Evolutionary conservation across 2,888 invertebrate species (phyloP).

Genomic region (Tortricodes alternella): DNA sequence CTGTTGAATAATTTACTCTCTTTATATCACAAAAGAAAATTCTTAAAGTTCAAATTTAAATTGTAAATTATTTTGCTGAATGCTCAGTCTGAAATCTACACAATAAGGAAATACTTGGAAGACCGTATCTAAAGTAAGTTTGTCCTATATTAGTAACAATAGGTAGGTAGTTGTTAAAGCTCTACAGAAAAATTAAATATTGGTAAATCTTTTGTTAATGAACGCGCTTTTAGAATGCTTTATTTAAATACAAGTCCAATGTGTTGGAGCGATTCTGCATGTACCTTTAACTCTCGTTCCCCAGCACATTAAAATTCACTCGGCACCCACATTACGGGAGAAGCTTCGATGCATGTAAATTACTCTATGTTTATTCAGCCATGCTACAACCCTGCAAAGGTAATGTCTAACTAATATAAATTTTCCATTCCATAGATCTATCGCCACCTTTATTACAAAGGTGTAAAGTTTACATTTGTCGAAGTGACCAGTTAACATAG

Average conservation of each 20-base stretch:
- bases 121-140: slow-evolving; percentile 1
- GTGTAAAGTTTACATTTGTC: slow-evolving; percentile 48
- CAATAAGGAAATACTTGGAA: not conserved
- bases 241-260: not conserved
- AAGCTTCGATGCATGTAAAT: slow-evolving; percentile 79
- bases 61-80: slow-evolving; percentile 21
- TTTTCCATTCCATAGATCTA: slow-evolving; percentile 34
- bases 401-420: slow-evolving; percentile 57
- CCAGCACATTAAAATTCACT: slow-evolving; percentile 72
- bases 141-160: not conserved
- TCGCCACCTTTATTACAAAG: slow-evolving; percentile 39
- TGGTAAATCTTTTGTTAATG: not conserved
- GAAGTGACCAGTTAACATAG: slow-evolving; percentile 41
- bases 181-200: not conserved
- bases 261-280: slow-evolving; percentile 43
- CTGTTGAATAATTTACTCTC: slow-evolving; percentile 2
- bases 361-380: slow-evolving; percentile 77
- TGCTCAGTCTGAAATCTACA: slow-evolving; percentile 3
- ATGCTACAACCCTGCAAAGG: slow-evolving; percentile 73
- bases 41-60: slow-evolving; percentile 9
- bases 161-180: not conserved
- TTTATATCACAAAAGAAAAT: not conserved
- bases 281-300: slow-evolving; percentile 59
- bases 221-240: not conserved
- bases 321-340: slow-evolving; percentile 77